Evolutionary conservation across 2,888 invertebrate species (phyloP).

Genomic region (Thera obeliscata): DNA sequence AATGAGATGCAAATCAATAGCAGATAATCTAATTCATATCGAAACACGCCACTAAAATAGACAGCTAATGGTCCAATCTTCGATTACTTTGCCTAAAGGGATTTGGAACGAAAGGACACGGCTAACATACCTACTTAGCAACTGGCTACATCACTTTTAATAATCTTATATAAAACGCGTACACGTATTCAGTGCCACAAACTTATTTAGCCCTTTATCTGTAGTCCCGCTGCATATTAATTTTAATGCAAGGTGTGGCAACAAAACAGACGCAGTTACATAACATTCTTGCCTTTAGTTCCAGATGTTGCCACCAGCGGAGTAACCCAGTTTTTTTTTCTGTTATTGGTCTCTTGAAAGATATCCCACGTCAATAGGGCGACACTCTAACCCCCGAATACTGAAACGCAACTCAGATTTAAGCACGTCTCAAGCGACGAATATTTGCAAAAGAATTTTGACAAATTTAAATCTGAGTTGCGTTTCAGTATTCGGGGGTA

Average conservation of each 20-base stretch:
- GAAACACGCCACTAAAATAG: slow-evolving; percentile 23
- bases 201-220: neutral
- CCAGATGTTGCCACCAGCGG: neutral
- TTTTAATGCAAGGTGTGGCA: neutral
- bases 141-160: slow-evolving; percentile 59
- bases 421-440: too few relatives aligned
- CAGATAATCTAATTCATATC: slow-evolving; percentile 37
- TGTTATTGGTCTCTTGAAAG: too few relatives aligned
- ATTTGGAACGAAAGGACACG: slow-evolving; percentile 47
- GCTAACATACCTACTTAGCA: slow-evolving; percentile 45
- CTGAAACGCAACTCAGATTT: too few relatives aligned
- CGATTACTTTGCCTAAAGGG: slow-evolving; percentile 10
- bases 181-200: slow-evolving; percentile 27
- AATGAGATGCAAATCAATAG: slow-evolving; percentile 54
- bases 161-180: slow-evolving; percentile 47
- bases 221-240: too few relatives aligned
- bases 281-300: too few relatives aligned
- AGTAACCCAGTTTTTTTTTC: too few relatives aligned
- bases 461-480: too few relatives aligned
- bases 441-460: too few relatives aligned
- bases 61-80: slow-evolving; percentile 35
- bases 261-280: too few relatives aligned
- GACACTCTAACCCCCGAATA: too few relatives aligned
- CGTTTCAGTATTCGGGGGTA: too few relatives aligned
- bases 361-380: too few relatives aligned